Evolutionary conservation across 2,113 vertebrate species (phyloP).

Genomic region (Coptodon rendalli): DNA sequence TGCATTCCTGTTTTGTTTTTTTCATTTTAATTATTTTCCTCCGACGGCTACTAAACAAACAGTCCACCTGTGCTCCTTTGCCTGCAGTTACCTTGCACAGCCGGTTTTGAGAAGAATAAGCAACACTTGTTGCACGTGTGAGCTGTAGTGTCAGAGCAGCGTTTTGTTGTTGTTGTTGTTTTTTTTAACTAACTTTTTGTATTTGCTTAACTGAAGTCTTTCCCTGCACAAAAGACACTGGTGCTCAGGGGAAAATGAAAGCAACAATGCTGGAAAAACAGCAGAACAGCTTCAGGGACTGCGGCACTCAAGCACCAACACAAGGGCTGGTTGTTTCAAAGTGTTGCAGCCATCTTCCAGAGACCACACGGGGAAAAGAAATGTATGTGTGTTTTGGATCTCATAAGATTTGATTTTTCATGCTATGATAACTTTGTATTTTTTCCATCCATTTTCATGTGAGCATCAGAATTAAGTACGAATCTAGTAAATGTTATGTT

Average conservation of each 20-base stretch:
- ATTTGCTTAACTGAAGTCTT: neutral
- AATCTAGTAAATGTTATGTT: neutral
- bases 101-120: neutral
- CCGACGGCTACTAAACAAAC: slow-evolving; percentile 47
- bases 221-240: neutral
- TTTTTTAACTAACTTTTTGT: neutral
- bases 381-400: neutral
- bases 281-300: neutral
- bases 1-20: slow-evolving; percentile 12
- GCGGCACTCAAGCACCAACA: neutral
- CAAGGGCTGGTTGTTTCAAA: neutral
- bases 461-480: neutral
- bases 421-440: rapidly evolving
- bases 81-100: neutral
- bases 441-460: neutral
- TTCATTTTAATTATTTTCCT: slow-evolving; percentile 44
- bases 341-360: neutral
- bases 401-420: neutral
- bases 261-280: neutral
- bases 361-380: neutral
- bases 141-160: neutral
- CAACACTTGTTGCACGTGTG: neutral
- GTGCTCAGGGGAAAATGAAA: neutral
- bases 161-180: neutral
- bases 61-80: slow-evolving; percentile 27